Conservation (phyloP, 2,797 vertebrate species). For the Anableps anableps region DNA sequence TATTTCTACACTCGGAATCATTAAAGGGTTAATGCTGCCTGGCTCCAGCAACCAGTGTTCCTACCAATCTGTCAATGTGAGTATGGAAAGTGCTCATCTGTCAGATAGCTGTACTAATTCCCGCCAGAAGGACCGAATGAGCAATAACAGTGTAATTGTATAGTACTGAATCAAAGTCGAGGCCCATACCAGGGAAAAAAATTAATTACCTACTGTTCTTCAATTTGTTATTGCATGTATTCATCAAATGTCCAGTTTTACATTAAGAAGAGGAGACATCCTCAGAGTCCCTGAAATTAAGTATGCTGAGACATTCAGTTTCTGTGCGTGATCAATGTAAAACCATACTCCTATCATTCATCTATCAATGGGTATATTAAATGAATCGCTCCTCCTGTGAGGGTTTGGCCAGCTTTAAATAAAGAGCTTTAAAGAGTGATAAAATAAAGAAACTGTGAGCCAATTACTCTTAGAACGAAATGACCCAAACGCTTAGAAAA, state of each 20-base stretch:
- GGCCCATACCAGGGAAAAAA: constrained; percentile 13
- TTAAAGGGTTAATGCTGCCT: constrained; percentile 13
- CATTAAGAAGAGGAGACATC: constrained; percentile 20
- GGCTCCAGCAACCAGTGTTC: constrained; percentile 31
- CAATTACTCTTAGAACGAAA: constrained; percentile 46
- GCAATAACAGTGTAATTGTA: constrained; percentile 58
- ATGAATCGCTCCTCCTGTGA: constrained; percentile 29
- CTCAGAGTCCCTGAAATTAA: constrained; percentile 26
- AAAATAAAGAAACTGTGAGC: constrained; percentile 12
- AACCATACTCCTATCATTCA: constrained; percentile 18
- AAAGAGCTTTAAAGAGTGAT: constrained; percentile 13
- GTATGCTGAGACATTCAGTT: constrained; percentile 9
- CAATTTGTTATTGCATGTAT: constrained; percentile 35
- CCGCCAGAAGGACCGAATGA: constrained; percentile 41
- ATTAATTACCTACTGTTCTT: constrained; percentile 31
- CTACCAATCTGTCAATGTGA: constrained; percentile 42
- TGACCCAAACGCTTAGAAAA: constrained; percentile 35
- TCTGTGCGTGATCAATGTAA: constrained; percentile 18
- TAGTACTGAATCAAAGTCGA: constrained; percentile 54
- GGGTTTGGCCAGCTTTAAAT: constrained; percentile 33
- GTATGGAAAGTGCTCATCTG: constrained; percentile 45
- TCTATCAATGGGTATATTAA: constrained; percentile 42
- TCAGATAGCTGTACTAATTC: constrained; percentile 45
- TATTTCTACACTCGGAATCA: background rate
- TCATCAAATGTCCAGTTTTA: constrained; percentile 41